Evolutionary conservation across 2,888 invertebrate genomes (phyloP).

Genomic region (Drosophila affinis): DNA sequence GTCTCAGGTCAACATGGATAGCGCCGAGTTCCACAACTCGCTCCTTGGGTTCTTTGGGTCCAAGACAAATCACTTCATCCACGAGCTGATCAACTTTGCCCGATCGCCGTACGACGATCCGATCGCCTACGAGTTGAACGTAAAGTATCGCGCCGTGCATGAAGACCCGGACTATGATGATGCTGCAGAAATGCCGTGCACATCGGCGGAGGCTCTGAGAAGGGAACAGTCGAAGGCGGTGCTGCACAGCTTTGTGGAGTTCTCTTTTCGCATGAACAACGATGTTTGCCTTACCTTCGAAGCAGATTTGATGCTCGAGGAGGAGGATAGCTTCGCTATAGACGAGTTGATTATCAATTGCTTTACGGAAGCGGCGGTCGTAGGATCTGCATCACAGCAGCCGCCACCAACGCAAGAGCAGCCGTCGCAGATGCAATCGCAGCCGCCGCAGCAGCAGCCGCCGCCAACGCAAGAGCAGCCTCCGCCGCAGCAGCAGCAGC

Average conservation of each 20-base stretch:
- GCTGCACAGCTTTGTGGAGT: slow-evolving; percentile 51
- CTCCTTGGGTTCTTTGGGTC: slow-evolving; percentile 88
- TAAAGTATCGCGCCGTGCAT: slow-evolving; percentile 86
- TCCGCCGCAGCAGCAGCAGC: neutral
- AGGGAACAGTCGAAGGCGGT: neutral
- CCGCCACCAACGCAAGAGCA: neutral
- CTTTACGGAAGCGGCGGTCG: neutral
- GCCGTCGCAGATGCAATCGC: neutral
- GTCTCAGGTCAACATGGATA: slow-evolving; percentile 85
- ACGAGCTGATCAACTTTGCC: slow-evolving; percentile 94
- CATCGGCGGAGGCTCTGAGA: slow-evolving; percentile 4
- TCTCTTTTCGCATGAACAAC: slow-evolving; percentile 44
- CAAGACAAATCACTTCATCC: slow-evolving; percentile 92
- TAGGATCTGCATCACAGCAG: neutral
- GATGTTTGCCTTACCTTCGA: slow-evolving; percentile 39
- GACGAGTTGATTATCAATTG: slow-evolving; percentile 9
- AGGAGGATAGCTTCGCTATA: slow-evolving; percentile 49
- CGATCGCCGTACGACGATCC: slow-evolving; percentile 92
- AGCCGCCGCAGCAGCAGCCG: neutral
- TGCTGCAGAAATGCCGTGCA: slow-evolving; percentile 40
- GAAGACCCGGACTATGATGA: slow-evolving; percentile 38
- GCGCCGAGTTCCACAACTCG: slow-evolving; percentile 87
- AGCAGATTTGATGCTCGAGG: slow-evolving; percentile 35
- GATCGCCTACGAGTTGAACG: slow-evolving; percentile 90
- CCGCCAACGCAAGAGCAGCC: neutral